phyloP scores from a whole-genome alignment of 2,113 vertebrate genomes.

The Micronycteris hirsuta region DNA sequence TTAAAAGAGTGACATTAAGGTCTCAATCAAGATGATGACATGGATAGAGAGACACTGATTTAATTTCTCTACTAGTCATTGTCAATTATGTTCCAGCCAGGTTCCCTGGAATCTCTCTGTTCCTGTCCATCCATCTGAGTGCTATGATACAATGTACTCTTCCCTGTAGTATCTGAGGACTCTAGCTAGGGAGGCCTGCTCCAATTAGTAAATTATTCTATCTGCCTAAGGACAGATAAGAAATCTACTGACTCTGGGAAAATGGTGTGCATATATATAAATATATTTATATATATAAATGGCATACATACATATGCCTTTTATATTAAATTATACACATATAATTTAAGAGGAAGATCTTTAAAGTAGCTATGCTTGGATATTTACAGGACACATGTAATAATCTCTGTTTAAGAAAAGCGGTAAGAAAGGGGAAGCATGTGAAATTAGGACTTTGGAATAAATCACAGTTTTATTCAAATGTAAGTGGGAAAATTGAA shows the following conservation, averaged over 20 bases:
- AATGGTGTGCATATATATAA: too few relatives aligned
- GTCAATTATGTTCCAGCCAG: background rate
- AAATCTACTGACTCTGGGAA: background rate
- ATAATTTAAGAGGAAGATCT: background rate
- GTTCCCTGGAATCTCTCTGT: background rate
- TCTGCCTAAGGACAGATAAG: background rate
- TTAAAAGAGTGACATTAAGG: background rate
- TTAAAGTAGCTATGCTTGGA: background rate
- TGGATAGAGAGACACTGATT: background rate
- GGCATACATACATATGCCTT: too few relatives aligned
- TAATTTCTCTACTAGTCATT: background rate
- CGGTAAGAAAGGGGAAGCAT: background rate
- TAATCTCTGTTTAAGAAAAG: background rate
- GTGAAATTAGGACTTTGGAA: background rate
- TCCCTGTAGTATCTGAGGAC: background rate
- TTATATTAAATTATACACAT: background rate
- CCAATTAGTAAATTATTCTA: background rate
- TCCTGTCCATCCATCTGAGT: background rate
- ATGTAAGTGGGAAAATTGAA: background rate
- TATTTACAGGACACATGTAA: background rate
- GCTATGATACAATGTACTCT: background rate
- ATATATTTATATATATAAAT: too few relatives aligned
- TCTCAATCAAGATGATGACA: background rate
- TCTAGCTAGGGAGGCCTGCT: background rate
- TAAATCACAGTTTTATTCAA: conserved; percentile 24